A percentile compares a stretch with the other conserved stretches of the same genome.
phyloP scores from a whole-genome alignment of 2,888 invertebrate species.

The Ametastegia equiseti region DNA sequence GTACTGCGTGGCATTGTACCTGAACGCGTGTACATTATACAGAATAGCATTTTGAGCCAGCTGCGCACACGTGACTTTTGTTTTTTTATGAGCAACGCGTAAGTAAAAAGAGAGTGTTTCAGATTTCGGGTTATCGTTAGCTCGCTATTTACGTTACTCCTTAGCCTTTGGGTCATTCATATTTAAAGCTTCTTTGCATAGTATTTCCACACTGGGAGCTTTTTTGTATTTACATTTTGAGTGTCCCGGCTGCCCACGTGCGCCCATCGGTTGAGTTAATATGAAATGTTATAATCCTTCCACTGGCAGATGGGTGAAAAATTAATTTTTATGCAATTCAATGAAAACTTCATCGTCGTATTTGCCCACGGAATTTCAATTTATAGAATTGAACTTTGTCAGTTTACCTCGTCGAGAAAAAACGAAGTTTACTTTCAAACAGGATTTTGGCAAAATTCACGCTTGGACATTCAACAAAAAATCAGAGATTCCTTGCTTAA shows the following conservation, averaged over 20 bases:
- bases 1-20: neutral
- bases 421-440: no score
- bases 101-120: constrained; percentile 26
- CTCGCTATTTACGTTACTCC: constrained; percentile 28
- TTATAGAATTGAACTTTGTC: no score
- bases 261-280: constrained; percentile 13
- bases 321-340: neutral
- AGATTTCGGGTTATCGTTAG: constrained; percentile 28
- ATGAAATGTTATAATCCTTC: neutral
- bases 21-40: neutral
- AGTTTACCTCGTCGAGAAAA: neutral
- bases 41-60: neutral
- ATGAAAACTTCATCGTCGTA: neutral
- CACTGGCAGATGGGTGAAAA: neutral
- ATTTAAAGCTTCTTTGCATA: constrained; percentile 32
- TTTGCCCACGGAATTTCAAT: neutral
- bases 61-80: neutral
- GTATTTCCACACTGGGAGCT: constrained; percentile 1
- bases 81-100: neutral
- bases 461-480: no score
- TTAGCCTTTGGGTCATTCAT: constrained; percentile 30
- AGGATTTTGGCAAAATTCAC: no score
- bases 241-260: neutral
- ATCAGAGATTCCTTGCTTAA: no score
- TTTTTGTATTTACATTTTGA: constrained; percentile 31